phyloP scores from a whole-genome alignment of 2,888 invertebrate species.

The Caenorhabditis zanzibari region DNA sequence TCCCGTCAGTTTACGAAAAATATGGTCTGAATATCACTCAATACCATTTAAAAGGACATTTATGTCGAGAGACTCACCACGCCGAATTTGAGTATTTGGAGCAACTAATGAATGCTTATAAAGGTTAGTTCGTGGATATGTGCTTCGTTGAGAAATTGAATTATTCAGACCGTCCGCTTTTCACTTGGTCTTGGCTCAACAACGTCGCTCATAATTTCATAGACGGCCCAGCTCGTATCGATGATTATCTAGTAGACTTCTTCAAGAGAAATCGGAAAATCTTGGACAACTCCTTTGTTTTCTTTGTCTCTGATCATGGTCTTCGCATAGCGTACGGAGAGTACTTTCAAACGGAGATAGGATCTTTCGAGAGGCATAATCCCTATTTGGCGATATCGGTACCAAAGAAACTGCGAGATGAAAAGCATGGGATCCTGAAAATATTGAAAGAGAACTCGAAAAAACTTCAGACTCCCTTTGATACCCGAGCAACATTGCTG shows the following conservation, averaged over 20 bases:
- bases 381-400: constrained; percentile 68
- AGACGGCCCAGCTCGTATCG: constrained; percentile 60
- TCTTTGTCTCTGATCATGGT: constrained; percentile 73
- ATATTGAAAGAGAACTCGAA: constrained; percentile 50
- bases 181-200: constrained; percentile 68
- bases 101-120: constrained; percentile 66
- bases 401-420: constrained; percentile 49
- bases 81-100: constrained; percentile 59
- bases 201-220: constrained; percentile 64
- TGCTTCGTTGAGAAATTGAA: no score
- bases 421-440: constrained; percentile 20
- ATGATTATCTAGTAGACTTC: constrained; percentile 63
- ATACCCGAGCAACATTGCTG: constrained; percentile 64
- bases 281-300: constrained; percentile 63
- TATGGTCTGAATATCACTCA: constrained; percentile 16
- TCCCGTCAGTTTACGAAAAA: constrained; percentile 23
- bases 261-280: constrained; percentile 54
- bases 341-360: constrained; percentile 45
- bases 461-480: constrained; percentile 66
- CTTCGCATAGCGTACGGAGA: constrained; percentile 23
- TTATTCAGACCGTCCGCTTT: constrained; percentile 65
- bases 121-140: constrained; percentile 3
- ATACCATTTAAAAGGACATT: neutral
- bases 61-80: constrained; percentile 61
- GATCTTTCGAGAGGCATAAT: constrained; percentile 65